phyloP scores from a whole-genome alignment of 2,113 vertebrate species.

The Mormyrus lacerda region DNA sequence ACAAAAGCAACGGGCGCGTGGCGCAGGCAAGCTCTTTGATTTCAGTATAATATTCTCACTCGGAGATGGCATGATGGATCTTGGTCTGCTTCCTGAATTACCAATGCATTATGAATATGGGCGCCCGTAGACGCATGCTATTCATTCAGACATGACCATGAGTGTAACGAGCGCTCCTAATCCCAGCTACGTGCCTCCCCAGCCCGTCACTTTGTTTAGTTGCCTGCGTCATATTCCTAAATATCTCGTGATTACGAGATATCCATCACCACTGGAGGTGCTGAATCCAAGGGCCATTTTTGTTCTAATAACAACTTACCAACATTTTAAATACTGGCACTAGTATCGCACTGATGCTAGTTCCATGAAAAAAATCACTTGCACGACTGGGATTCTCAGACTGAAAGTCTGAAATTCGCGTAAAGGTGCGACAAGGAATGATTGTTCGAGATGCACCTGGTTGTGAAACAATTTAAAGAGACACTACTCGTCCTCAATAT shows the following conservation, averaged over 20 bases:
- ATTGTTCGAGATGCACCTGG: not conserved
- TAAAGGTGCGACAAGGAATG: not conserved
- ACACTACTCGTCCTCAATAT: not conserved
- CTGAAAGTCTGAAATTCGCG: not conserved
- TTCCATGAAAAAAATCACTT: not conserved
- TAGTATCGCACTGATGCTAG: not conserved
- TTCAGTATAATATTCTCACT: constrained; percentile 46
- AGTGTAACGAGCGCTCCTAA: not conserved
- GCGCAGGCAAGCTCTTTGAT: constrained; percentile 50
- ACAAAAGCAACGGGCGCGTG: constrained; percentile 45
- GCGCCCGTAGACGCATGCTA: not conserved
- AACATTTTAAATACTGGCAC: not conserved
- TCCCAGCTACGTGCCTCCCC: not conserved
- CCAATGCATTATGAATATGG: not conserved
- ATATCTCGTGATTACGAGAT: not conserved
- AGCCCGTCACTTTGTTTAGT: not conserved
- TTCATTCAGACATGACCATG: not conserved
- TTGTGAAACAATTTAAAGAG: not conserved
- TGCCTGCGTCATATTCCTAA: not conserved
- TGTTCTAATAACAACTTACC: not conserved
- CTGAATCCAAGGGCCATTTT: not conserved
- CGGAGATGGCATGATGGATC: constrained; percentile 41
- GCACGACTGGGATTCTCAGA: not conserved
- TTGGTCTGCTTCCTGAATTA: not conserved
- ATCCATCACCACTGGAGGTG: not conserved